A percentile compares a stretch with the other conserved stretches of the same genome.
These are phyloP conservation scores for Chrosomus eos DNA, from an alignment of 2,797 vertebrate species.

Conservation along the genomic window DNA sequence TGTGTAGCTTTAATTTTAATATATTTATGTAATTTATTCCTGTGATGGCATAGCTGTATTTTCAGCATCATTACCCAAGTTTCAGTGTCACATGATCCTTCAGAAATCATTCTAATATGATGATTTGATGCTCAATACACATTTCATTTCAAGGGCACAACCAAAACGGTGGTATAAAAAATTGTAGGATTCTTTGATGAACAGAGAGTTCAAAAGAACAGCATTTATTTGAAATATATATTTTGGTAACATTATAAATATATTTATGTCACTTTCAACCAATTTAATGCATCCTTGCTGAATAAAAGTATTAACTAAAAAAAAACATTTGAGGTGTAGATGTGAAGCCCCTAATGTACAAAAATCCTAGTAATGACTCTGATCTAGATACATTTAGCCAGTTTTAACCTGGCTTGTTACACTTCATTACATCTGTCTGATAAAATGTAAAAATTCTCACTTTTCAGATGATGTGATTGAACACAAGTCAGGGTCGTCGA, in stretches of 20 bases:
- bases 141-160: too few species aligned
- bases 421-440: not conserved
- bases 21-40: not conserved
- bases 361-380: not conserved
- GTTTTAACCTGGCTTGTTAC: not conserved
- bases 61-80: not conserved
- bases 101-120: not conserved
- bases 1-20: not conserved
- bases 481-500: constrained; percentile 91
- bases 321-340: not conserved
- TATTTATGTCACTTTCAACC: not conserved
- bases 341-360: not conserved
- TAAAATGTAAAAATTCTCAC: not conserved
- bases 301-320: not conserved
- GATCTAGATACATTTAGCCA: not conserved
- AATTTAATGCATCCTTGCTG: not conserved
- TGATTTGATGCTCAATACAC: not conserved
- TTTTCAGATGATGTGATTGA: constrained; percentile 89
- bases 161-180: too few species aligned
- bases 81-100: not conserved
- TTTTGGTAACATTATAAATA: not conserved
- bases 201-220: too few species aligned
- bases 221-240: too few species aligned
- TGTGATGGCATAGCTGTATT: not conserved
- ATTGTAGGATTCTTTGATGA: not conserved